Evolutionary conservation across 2,888 invertebrate species (phyloP).

Genomic region (Calameuta pallipes): DNA sequence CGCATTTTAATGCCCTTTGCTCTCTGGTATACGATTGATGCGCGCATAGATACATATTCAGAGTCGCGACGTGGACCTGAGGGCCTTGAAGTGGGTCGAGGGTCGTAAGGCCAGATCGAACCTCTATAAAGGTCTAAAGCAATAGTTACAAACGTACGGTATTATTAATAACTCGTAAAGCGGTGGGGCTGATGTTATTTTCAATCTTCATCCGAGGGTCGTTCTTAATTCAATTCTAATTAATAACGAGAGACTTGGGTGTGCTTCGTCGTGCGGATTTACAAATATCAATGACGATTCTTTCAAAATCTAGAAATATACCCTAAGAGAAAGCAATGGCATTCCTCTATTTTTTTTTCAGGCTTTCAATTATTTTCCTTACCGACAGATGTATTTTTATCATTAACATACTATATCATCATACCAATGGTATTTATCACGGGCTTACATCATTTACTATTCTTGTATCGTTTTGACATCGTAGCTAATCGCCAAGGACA

Average conservation of each 20-base stretch:
- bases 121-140: neutral
- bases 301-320: neutral
- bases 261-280: neutral
- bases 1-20: neutral
- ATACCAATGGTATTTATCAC: neutral
- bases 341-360: neutral
- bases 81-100: neutral
- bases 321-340: neutral
- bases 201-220: neutral
- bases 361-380: neutral
- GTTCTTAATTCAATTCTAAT: neutral
- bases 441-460: neutral
- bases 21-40: neutral
- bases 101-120: neutral
- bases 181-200: neutral
- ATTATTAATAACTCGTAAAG: neutral
- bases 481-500: neutral
- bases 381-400: neutral
- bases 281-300: neutral
- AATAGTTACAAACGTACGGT: neutral
- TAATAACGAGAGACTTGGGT: neutral
- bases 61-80: neutral
- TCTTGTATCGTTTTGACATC: neutral
- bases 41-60: neutral
- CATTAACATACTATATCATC: neutral